phyloP scores from a whole-genome alignment of 2,888 invertebrate species.

The Hybos culiciformis region DNA sequence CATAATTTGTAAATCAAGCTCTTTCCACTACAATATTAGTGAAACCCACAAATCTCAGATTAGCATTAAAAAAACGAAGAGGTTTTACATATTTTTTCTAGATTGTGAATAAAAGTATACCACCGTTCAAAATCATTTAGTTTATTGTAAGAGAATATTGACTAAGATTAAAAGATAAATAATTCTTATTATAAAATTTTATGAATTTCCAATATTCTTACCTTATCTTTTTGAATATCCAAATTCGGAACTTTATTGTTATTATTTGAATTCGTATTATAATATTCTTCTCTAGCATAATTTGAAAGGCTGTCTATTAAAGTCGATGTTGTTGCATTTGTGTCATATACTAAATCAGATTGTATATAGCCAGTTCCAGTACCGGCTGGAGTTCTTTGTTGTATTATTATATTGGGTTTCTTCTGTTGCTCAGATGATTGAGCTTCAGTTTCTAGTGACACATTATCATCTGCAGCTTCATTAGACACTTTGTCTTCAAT shows the following conservation, averaged over 20 bases:
- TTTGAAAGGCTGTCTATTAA: slow-evolving; percentile 33
- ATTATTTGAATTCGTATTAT: slow-evolving; percentile 23
- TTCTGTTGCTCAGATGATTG: no score
- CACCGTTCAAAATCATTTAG: no score
- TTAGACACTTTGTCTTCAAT: slow-evolving; percentile 18
- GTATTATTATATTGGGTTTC: slow-evolving; percentile 1
- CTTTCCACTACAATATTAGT: no score
- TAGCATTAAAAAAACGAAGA: no score
- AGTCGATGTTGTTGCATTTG: slow-evolving; percentile 33
- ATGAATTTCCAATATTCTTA: no score
- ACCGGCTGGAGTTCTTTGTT: slow-evolving; percentile 14
- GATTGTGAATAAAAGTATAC: no score
- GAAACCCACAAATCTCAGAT: no score
- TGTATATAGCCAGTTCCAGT: slow-evolving; percentile 14
- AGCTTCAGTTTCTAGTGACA: slow-evolving; percentile 8
- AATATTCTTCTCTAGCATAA: slow-evolving; percentile 33
- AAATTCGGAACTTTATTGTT: slow-evolving; percentile 14
- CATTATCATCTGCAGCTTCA: slow-evolving; percentile 13
- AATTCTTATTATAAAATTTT: no score
- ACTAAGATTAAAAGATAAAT: no score
- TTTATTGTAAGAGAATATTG: no score
- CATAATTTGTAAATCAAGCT: no score
- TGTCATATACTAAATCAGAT: slow-evolving; percentile 28
- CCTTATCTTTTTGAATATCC: slow-evolving; percentile 6
- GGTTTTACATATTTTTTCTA: no score